A percentile compares a stretch with the other conserved stretches of the same genome.
phyloP scores from a whole-genome alignment of 2,797 vertebrate genomes.

The Heliangelus exortis region DNA sequence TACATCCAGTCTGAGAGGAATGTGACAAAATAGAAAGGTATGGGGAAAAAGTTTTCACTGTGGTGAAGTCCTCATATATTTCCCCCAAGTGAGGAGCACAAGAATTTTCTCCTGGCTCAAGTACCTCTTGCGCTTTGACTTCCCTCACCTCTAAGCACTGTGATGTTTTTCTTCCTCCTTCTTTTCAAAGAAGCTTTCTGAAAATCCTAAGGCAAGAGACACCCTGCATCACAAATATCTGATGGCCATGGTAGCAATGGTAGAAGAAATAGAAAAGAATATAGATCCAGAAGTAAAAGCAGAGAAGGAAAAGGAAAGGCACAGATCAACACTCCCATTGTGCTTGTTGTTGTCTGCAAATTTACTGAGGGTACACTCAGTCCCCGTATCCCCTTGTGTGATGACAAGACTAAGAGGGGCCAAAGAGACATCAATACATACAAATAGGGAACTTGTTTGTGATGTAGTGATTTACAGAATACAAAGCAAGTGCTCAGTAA shows the following conservation, averaged over 20 bases:
- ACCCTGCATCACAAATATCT: not conserved
- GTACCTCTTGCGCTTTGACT: not conserved
- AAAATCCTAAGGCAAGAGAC: not conserved
- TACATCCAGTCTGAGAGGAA: not conserved
- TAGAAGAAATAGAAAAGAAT: not conserved
- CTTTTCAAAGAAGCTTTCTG: not conserved
- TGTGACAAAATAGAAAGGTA: accelerated
- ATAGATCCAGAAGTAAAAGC: not conserved
- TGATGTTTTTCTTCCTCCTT: not conserved
- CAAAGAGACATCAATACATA: not conserved
- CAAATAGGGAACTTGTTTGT: not conserved
- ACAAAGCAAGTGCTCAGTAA: not conserved
- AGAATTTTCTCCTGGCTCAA: not conserved
- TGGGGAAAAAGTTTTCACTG: not conserved
- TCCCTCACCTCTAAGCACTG: not conserved
- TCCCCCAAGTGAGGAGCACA: not conserved
- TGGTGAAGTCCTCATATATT: not conserved
- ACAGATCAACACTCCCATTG: not conserved
- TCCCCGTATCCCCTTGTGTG: no score
- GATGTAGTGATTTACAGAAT: not conserved
- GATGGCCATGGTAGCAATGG: not conserved
- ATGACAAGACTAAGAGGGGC: not conserved
- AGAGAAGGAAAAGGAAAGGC: not conserved
- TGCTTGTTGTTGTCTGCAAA: no score
- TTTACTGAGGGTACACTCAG: no score